Base-by-base conservation (phyloP, 2,888 invertebrate genomes). In the Lampropteryx suffumata region DNA sequence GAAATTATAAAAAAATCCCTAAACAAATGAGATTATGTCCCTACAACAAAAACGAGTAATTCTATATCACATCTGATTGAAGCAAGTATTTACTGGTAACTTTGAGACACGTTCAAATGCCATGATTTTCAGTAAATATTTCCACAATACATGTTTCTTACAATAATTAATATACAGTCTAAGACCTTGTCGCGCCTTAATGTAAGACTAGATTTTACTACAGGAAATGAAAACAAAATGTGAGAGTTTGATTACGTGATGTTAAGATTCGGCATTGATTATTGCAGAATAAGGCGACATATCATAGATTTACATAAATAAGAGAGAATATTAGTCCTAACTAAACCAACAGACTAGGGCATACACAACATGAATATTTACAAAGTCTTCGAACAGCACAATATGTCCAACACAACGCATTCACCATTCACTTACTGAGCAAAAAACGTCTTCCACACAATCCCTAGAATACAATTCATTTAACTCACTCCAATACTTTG, bases 121-220 rank as follows among this genome's bases (percentile, higher is more conserved):
- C 55, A 64, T 52, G 65, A 68, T 70, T 69, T 56, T 53, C 80
- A 80, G 79, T 78, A 78, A 84, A 85, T 78, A 79, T 76, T 76
- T 65, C 71, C 70, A 71, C 82, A 84, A 82, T 71, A 73, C 70
- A 74, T 79, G 79, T 71, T 69, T 62, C 78, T 77, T 82, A 82
- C 66, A 78, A 73, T 75, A 75, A 71, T 76, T 69, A 88, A 89
- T 85, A 65, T 86, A 89, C 86, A 89, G 76, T 82, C 73, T 76
- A 79, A 84, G 81, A 83, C 80, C 74, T 73, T 77, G 76, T 76
- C 74, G 77, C 78, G 82, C 82, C 87, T 85, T 88, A 88, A 84
- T 76, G 76, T 88, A 89, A 85, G 89, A 90, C 89, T 90, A 90
- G 89, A 90, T 79, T 89, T 88, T 87, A 87, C 89, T 86, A 86